Evolutionary conservation across 2,888 invertebrate genomes (phyloP).

Genomic region (Panorpa germanica): DNA sequence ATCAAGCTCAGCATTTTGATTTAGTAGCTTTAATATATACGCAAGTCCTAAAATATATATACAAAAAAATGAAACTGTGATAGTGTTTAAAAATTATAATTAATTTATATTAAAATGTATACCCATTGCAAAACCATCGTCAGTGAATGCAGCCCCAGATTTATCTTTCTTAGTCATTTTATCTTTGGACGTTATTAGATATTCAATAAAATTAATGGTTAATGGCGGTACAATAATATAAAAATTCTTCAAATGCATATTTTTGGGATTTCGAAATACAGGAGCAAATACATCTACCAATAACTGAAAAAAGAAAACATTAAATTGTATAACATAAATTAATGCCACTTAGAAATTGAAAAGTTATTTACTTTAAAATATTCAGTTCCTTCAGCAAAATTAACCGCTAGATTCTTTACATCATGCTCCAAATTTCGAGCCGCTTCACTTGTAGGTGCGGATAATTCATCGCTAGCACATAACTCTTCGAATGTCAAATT

Average conservation of each 20-base stretch:
- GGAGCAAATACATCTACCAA: constrained; percentile 85
- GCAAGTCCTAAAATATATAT: constrained; percentile 50
- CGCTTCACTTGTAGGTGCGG: constrained; percentile 38
- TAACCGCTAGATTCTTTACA: constrained; percentile 56
- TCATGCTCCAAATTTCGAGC: constrained; percentile 59
- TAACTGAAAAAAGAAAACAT: constrained; percentile 28
- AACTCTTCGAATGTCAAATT: constrained; percentile 42
- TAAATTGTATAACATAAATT: constrained; percentile 15
- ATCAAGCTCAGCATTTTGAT: constrained; percentile 75
- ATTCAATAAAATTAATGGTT: constrained; percentile 87
- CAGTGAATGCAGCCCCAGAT: constrained; percentile 78
- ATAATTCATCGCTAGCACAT: constrained; percentile 36
- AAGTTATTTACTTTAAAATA: constrained; percentile 44
- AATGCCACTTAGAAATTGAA: constrained; percentile 16
- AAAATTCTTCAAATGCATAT: constrained; percentile 79
- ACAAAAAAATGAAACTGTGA: too few relatives aligned
- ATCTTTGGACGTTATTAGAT: constrained; percentile 80
- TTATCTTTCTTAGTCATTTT: constrained; percentile 82
- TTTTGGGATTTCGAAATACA: constrained; percentile 69
- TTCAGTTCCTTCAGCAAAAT: constrained; percentile 76
- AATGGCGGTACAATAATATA: constrained; percentile 85
- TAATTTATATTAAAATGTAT: constrained; percentile 16
- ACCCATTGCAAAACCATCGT: constrained; percentile 97
- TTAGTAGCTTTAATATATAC: constrained; percentile 76
- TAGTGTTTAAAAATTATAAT: constrained; percentile 3